phyloP scores from a whole-genome alignment of 2,113 vertebrate genomes.

The Nematolebias whitei region DNA sequence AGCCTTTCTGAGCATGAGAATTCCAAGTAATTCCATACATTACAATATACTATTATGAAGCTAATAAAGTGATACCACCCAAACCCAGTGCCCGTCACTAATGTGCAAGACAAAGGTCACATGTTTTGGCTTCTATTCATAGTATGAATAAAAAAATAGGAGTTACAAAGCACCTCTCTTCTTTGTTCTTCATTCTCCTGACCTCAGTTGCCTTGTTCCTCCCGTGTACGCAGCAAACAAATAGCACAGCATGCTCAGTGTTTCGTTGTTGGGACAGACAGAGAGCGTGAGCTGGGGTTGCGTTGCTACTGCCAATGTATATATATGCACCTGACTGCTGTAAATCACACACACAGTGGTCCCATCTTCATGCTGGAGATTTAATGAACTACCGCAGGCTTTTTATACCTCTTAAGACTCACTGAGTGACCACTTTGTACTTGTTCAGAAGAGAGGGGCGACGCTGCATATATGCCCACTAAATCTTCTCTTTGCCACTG shows the following conservation, averaged over 20 bases:
- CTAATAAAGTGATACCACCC: too few relatives aligned
- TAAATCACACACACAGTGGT: conserved; percentile 75
- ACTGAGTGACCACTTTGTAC: conserved; percentile 80
- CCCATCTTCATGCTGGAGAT: conserved; percentile 76
- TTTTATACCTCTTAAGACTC: conserved; percentile 79
- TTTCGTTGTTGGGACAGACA: conserved; percentile 67
- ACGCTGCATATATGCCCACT: conserved; percentile 73
- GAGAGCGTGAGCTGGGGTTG: conserved; percentile 68
- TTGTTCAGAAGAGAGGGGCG: conserved; percentile 76
- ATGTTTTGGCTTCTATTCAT: conserved; percentile 14
- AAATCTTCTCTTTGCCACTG: conserved; percentile 78
- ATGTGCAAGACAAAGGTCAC: conserved; percentile 20
- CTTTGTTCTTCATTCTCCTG: conserved; percentile 8
- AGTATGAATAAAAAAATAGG: conserved; percentile 17
- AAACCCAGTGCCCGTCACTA: background rate
- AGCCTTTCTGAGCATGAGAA: too few relatives aligned
- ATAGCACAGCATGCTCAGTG: conserved; percentile 56
- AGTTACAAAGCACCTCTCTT: conserved; percentile 8
- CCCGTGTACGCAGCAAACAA: conserved; percentile 34
- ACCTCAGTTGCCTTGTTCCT: conserved; percentile 7
- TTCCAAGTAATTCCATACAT: background rate
- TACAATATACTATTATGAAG: background rate
- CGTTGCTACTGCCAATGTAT: conserved; percentile 56
- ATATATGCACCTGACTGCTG: conserved; percentile 68
- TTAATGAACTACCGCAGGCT: conserved; percentile 80